Evolutionary conservation across 2,113 vertebrate species (phyloP).

Genomic region (Apodemus sylvaticus): DNA sequence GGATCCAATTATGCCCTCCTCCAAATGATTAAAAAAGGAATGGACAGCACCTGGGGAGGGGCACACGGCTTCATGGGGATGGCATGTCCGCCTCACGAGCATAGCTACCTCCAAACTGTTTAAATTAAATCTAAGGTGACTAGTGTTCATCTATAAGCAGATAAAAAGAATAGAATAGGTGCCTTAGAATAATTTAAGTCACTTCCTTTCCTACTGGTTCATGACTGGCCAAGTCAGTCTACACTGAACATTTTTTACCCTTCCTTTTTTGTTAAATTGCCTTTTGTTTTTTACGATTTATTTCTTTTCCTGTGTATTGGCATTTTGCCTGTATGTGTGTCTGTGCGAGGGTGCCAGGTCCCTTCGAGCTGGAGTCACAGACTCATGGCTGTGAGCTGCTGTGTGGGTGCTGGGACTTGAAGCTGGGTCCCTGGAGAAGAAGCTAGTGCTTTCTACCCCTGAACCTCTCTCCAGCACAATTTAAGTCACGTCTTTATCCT

Average conservation of each 20-base stretch:
- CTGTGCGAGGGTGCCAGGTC: not conserved
- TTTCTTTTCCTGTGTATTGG: not conserved
- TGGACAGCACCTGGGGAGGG: not conserved
- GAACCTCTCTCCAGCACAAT: not conserved
- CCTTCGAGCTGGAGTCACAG: not conserved
- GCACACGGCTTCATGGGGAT: not conserved
- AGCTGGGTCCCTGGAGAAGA: not conserved
- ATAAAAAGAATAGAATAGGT: not conserved
- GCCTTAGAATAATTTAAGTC: not conserved
- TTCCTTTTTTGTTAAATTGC: not conserved
- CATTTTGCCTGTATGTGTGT: not conserved
- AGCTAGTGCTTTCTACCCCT: not conserved
- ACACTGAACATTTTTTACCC: not conserved
- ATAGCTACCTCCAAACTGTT: not conserved
- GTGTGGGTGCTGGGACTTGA: not conserved
- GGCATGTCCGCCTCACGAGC: not conserved
- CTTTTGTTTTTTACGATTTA: not conserved
- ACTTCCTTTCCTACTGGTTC: not conserved
- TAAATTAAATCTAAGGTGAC: conserved; percentile 34
- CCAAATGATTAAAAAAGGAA: not conserved
- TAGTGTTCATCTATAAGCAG: not conserved
- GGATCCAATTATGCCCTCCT: not conserved
- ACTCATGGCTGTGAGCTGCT: not conserved
- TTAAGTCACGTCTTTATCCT: not conserved
- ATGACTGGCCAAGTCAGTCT: conserved; percentile 20